These are phyloP conservation scores for Macroramphosus scolopax DNA, from an alignment of 2,797 vertebrate species.

Conservation along the genomic window DNA sequence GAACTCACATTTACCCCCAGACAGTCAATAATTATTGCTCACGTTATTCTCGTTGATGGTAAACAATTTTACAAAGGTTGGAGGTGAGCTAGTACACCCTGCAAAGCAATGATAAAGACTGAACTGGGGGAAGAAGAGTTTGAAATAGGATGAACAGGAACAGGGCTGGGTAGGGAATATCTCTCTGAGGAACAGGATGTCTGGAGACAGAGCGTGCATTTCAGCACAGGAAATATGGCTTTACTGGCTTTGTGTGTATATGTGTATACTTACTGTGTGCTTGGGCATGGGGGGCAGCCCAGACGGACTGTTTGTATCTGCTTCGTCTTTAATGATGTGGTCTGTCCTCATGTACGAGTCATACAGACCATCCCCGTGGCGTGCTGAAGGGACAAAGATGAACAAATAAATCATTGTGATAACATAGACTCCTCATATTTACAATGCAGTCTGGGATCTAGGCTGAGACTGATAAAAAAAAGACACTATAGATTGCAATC, in stretches of 20 bases:
- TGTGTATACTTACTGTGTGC: conserved; percentile 83
- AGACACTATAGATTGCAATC: conserved; percentile 12
- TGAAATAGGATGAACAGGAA: conserved; percentile 23
- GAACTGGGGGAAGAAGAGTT: not conserved
- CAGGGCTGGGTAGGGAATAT: conserved; percentile 26
- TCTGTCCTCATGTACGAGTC: conserved; percentile 97
- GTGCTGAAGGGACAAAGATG: conserved; percentile 69
- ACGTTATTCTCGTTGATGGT: no score
- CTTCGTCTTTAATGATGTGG: conserved; percentile 87
- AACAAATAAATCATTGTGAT: conserved; percentile 20
- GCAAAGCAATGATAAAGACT: not conserved
- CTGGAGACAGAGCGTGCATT: conserved; percentile 43
- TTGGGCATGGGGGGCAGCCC: conserved; percentile 85
- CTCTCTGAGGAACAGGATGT: conserved; percentile 58
- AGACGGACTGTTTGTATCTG: conserved; percentile 83
- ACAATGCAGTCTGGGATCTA: not conserved
- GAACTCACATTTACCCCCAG: no score
- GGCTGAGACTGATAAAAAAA: conserved; percentile 21
- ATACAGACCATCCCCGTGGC: conserved; percentile 90
- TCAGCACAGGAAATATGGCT: conserved; percentile 54
- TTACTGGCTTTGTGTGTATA: conserved; percentile 17
- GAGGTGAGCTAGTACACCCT: conserved; percentile 6
- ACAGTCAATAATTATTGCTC: no score
- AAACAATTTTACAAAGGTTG: no score
- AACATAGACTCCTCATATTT: conserved; percentile 10